Conservation (phyloP, 2,888 invertebrate species). For the Xylocampa areola region DNA sequence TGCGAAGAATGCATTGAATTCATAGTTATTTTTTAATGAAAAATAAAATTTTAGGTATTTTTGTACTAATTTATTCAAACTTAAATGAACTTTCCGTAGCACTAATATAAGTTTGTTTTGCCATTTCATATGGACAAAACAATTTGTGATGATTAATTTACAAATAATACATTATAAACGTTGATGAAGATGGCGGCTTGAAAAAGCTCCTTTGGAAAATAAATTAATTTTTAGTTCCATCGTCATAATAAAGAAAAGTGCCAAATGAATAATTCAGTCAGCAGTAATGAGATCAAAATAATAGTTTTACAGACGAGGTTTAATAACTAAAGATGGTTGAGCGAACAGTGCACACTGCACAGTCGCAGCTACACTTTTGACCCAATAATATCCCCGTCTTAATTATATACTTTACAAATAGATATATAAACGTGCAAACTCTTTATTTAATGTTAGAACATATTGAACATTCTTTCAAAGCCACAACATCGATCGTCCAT, state of each 20-base stretch:
- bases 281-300: constrained; percentile 83
- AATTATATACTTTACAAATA: constrained; percentile 32
- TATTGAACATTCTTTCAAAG: no score
- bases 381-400: constrained; percentile 25
- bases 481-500: no score
- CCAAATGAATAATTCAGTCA: constrained; percentile 63
- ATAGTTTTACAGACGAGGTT: constrained; percentile 53
- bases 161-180: constrained; percentile 51
- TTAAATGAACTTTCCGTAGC: constrained; percentile 68
- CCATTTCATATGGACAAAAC: constrained; percentile 61
- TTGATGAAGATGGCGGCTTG: constrained; percentile 43
- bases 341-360: background rate
- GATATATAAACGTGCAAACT: constrained; percentile 43
- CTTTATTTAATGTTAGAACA: constrained; percentile 5
- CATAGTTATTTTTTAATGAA: constrained; percentile 50
- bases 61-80: constrained; percentile 86
- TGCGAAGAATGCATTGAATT: constrained; percentile 60
- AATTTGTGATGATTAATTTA: constrained; percentile 73
- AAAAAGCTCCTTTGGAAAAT: constrained; percentile 47
- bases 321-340: constrained; percentile 1
- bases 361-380: background rate
- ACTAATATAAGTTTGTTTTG: constrained; percentile 66
- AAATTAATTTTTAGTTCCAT: constrained; percentile 45
- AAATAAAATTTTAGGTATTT: constrained; percentile 66
- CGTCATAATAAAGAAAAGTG: constrained; percentile 36